Evolutionary conservation across 2,888 invertebrate species (phyloP), one percentile per base, ranked within the genome.

Genomic region (Tholera decimalis): DNA sequence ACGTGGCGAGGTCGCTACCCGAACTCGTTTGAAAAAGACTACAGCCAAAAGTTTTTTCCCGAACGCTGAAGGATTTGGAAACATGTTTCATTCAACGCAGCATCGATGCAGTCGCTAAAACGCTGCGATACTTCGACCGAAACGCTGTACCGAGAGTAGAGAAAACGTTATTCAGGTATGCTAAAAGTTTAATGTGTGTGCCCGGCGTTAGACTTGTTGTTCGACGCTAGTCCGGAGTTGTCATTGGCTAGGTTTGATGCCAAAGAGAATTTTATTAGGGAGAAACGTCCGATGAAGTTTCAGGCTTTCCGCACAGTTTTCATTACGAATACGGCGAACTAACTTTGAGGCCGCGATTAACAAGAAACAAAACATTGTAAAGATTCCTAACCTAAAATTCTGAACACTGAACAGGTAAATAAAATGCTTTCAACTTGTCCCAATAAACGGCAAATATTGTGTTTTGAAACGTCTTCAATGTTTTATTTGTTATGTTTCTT

Each of bases 401-500:
- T 33, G 18, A 20, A 55, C 44, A 33, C 9, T 24, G 33, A 69
- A 54, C 26, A 43, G 18, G 49, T 55, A 70, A 70, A 68, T 54
- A 62, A 50, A 62, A 50, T 55, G 30, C 44, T 68, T 73, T 50
- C 35, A 54, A 54, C 49, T 73, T 30, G 49, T 60, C 50, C 50
- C 68, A 55, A 62, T 58, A 73, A 73, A 68, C 49, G 26, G 41
- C 47, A 73, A 58, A 73, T 58, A 68, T 55, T 37, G 28, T 72
- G 56, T 57, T 72, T 66, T 37, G 28, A 60, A 72, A 44, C 26
- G 37, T 53, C 70, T 55, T 50, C 54, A 35, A 65, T 74, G 68
- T 62, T 73, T 61, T 73, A 74, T 70, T 74, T 74, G 70, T 65
- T 74, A 66, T 74, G 74, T 61, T 56, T 55, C 54, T 47, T 43